Evolutionary conservation across 2,113 vertebrate genomes (phyloP).

Genomic region (Chaetops frenatus): DNA sequence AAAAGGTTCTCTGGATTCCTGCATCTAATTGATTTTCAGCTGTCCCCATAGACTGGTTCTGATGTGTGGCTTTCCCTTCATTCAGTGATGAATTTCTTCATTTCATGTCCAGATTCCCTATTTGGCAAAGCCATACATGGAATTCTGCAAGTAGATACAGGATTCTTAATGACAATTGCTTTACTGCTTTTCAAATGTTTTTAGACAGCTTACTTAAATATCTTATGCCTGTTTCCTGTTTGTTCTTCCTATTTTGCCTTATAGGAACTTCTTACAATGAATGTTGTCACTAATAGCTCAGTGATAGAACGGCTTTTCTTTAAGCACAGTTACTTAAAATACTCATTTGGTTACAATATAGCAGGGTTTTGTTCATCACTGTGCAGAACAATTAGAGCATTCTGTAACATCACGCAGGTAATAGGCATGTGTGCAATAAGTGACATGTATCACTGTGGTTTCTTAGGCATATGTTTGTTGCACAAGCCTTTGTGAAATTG

Average conservation of each 20-base stretch:
- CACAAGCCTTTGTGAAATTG: background rate
- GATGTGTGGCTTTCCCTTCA: background rate
- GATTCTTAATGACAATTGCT: background rate
- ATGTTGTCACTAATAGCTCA: background rate
- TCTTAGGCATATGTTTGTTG: background rate
- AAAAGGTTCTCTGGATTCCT: background rate
- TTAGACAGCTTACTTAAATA: background rate
- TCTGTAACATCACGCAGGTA: background rate
- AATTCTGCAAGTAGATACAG: background rate
- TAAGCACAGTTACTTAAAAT: background rate
- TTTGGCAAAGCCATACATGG: background rate
- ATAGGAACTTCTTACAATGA: background rate
- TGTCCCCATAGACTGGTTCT: background rate
- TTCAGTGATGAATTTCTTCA: background rate
- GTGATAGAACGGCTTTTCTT: background rate
- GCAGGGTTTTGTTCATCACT: background rate
- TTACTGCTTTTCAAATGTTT: background rate
- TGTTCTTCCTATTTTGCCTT: background rate
- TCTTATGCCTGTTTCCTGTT: rapidly evolving
- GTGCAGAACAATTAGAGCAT: background rate
- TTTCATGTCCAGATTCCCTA: background rate
- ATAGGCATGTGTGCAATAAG: background rate
- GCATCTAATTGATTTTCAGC: background rate
- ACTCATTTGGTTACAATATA: background rate
- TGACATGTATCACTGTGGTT: background rate